Percentiles rank a stretch among this genome's conserved stretches.
These are phyloP conservation scores for Asteroscopus sphinx DNA, from an alignment of 2,888 invertebrate species.

Conservation along the genomic window DNA sequence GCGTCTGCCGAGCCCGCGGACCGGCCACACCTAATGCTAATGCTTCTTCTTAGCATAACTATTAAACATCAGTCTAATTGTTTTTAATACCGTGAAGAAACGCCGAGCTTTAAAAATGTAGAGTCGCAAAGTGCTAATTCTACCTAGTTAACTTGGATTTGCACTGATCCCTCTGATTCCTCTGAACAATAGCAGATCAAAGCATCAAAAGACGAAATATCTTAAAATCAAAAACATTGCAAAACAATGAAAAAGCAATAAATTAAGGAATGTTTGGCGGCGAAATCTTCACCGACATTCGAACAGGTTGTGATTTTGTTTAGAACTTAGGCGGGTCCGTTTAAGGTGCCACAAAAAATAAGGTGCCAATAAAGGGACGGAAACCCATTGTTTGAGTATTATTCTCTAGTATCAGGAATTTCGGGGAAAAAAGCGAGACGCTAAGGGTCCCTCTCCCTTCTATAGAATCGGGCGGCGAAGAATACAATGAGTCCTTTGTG, in stretches of 20 bases:
- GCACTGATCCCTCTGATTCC: no score
- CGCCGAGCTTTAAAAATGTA: background rate
- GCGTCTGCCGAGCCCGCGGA: slow-evolving; percentile 70
- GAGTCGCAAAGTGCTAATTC: background rate
- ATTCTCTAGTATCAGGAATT: slow-evolving; percentile 87
- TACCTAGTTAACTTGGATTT: no score
- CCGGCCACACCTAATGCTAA: slow-evolving; percentile 64
- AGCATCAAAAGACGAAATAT: no score
- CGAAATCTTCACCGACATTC: slow-evolving; percentile 68
- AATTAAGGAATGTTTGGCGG: slow-evolving; percentile 60
- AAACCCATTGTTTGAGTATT: slow-evolving; percentile 88
- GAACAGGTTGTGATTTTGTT: slow-evolving; percentile 87
- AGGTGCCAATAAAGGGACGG: slow-evolving; percentile 90
- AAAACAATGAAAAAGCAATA: slow-evolving; percentile 50
- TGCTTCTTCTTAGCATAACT: slow-evolving; percentile 35
- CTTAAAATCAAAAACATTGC: background rate
- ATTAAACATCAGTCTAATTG: slow-evolving; percentile 22
- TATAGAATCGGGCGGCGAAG: slow-evolving; percentile 78
- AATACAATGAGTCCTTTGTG: slow-evolving; percentile 88
- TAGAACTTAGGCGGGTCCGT: slow-evolving; percentile 82
- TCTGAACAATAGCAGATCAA: no score
- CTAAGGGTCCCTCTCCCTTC: slow-evolving; percentile 80
- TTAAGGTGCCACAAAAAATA: slow-evolving; percentile 85
- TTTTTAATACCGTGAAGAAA: slow-evolving; percentile 18
- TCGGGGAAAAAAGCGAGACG: slow-evolving; percentile 77